phyloP scores from a whole-genome alignment of 2,888 invertebrate genomes.

The Reticulitermes lucifugus region DNA sequence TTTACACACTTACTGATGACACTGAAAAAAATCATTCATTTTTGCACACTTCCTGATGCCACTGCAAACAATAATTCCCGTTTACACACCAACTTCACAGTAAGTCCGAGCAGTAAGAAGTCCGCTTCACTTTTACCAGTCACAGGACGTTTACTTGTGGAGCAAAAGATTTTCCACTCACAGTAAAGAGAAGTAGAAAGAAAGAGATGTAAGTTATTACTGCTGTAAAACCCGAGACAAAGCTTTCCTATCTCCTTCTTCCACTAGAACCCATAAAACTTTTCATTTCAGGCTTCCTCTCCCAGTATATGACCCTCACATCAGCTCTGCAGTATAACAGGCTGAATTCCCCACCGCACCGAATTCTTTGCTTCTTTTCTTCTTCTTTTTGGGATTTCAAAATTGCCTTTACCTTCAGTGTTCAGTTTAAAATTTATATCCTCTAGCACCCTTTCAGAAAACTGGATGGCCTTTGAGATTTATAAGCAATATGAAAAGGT shows the following conservation, averaged over 20 bases:
- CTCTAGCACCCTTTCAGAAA: slow-evolving; percentile 1
- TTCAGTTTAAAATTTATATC: slow-evolving; percentile 2
- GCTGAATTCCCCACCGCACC: background rate
- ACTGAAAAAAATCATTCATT: no score
- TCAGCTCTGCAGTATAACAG: background rate
- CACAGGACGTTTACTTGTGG: background rate
- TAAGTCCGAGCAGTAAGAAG: background rate
- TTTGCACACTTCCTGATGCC: background rate
- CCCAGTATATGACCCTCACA: background rate
- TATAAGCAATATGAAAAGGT: slow-evolving; percentile 8
- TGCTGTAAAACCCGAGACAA: slow-evolving; percentile 9
- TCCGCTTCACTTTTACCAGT: background rate
- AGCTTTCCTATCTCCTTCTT: slow-evolving; percentile 13
- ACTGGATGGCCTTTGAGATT: background rate
- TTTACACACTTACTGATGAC: no score
- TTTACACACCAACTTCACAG: background rate
- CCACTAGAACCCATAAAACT: slow-evolving; percentile 13
- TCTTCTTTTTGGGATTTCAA: slow-evolving; percentile 5
- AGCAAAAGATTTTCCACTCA: background rate
- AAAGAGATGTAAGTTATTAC: background rate
- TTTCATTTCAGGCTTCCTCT: slow-evolving; percentile 5
- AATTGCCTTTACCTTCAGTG: background rate
- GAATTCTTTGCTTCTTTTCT: background rate
- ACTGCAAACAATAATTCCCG: background rate
- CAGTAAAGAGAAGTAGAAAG: background rate